These are phyloP conservation scores for Vidua macroura DNA, from an alignment of 2,113 vertebrate species.

Conservation along the genomic window DNA sequence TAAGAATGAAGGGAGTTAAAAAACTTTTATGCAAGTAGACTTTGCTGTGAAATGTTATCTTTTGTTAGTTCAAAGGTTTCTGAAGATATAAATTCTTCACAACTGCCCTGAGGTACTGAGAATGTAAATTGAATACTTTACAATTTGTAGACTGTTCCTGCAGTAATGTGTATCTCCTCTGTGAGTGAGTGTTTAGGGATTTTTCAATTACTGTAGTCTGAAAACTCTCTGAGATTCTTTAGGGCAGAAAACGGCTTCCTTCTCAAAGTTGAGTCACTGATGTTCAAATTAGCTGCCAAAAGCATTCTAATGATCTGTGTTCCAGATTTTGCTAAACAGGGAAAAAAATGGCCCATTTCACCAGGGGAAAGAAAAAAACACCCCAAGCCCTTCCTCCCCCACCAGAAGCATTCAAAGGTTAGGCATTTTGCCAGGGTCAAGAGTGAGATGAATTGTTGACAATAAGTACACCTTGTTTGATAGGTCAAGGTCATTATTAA, in stretches of 20 bases:
- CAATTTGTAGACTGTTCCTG: slow-evolving; percentile 80
- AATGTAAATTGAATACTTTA: slow-evolving; percentile 86
- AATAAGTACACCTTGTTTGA: not conserved
- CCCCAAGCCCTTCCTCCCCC: not conserved
- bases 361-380: slow-evolving; percentile 7
- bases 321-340: slow-evolving; percentile 77
- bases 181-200: slow-evolving; percentile 82
- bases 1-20: slow-evolving; percentile 71
- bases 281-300: slow-evolving; percentile 85
- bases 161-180: slow-evolving; percentile 81
- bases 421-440: slow-evolving; percentile 48
- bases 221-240: slow-evolving; percentile 80
- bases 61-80: slow-evolving; percentile 85
- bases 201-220: slow-evolving; percentile 84
- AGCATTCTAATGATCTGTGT: slow-evolving; percentile 77
- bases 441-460: slow-evolving; percentile 64
- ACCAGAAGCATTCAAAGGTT: slow-evolving; percentile 3
- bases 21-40: slow-evolving; percentile 76
- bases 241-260: slow-evolving; percentile 78
- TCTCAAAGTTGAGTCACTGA: slow-evolving; percentile 77
- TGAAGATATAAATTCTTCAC: slow-evolving; percentile 82
- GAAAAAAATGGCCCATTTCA: slow-evolving; percentile 72
- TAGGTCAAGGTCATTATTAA: slow-evolving; percentile 61
- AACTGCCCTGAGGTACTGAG: slow-evolving; percentile 79
- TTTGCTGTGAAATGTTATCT: slow-evolving; percentile 81